Evolutionary conservation across 2,888 invertebrate genomes (phyloP).

Genomic region (Drosophila dives): DNA sequence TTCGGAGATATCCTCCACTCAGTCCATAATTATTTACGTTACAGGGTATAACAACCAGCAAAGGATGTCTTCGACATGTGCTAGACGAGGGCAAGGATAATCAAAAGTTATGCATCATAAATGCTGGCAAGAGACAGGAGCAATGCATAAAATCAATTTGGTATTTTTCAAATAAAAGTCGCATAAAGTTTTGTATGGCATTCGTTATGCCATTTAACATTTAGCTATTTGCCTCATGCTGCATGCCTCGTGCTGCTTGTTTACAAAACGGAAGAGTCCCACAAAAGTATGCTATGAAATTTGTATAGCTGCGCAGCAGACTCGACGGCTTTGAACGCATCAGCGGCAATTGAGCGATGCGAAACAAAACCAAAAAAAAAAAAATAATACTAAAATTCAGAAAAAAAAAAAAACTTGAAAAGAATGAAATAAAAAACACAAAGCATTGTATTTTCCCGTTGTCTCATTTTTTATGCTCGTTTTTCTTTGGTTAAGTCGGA

Average conservation of each 20-base stretch:
- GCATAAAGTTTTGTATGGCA: conserved; percentile 58
- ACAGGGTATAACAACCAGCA: neutral
- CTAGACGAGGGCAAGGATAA: neutral
- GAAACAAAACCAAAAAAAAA: conserved; percentile 38
- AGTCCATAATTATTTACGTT: neutral
- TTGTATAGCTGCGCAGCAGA: conserved; percentile 49
- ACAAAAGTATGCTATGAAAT: conserved; percentile 74
- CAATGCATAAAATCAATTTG: conserved; percentile 64
- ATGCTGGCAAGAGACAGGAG: conserved; percentile 15
- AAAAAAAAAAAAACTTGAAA: conserved; percentile 10
- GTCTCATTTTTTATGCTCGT: conserved; percentile 13
- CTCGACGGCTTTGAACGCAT: conserved; percentile 61
- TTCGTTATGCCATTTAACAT: conserved; percentile 32
- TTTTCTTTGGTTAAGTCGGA: conserved; percentile 26
- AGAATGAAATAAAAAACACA: conserved; percentile 38
- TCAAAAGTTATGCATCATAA: neutral
- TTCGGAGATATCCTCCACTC: neutral
- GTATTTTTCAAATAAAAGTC: conserved; percentile 70
- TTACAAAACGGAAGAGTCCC: conserved; percentile 70
- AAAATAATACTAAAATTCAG: conserved; percentile 24
- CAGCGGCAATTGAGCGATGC: conserved; percentile 58
- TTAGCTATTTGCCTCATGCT: conserved; percentile 4
- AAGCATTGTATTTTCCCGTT: conserved; percentile 31
- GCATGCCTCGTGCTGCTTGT: conserved; percentile 49
- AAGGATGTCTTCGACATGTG: conserved; percentile 32